phyloP scores from a whole-genome alignment of 2,797 vertebrate genomes.

The Megalops cyprinoides region DNA sequence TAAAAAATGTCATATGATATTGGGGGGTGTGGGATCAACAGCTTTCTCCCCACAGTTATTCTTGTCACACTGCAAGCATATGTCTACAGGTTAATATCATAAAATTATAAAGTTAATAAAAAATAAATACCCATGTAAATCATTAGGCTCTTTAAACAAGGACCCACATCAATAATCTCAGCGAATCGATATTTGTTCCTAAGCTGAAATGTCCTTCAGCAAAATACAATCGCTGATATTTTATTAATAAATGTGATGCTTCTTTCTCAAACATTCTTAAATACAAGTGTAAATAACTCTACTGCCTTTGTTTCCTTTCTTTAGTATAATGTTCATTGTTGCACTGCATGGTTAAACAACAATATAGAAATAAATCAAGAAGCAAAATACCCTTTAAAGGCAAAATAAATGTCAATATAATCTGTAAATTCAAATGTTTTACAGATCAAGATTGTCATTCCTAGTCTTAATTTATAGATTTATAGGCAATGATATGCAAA shows the following conservation, averaged over 20 bases:
- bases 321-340: background rate
- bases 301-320: background rate
- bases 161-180: slow-evolving; percentile 20
- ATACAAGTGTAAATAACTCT: background rate
- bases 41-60: background rate
- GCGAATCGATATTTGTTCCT: slow-evolving; percentile 15
- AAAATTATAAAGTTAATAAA: slow-evolving; percentile 17
- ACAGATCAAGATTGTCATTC: background rate
- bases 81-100: slow-evolving; percentile 14
- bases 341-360: background rate
- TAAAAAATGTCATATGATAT: background rate
- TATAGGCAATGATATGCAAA: background rate
- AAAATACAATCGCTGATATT: slow-evolving; percentile 26
- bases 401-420: background rate
- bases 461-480: background rate
- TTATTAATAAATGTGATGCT: slow-evolving; percentile 19
- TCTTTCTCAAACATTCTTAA: background rate
- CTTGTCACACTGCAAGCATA: background rate
- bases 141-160: slow-evolving; percentile 21
- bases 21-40: background rate
- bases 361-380: background rate
- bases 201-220: slow-evolving; percentile 21
- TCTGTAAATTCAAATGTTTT: background rate
- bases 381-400: background rate
- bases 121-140: slow-evolving; percentile 21